Evolutionary conservation across 2,113 vertebrate genomes (phyloP), one percentile per base, ranked within the genome.

Genomic region (Xiphophorus maculatus): DNA sequence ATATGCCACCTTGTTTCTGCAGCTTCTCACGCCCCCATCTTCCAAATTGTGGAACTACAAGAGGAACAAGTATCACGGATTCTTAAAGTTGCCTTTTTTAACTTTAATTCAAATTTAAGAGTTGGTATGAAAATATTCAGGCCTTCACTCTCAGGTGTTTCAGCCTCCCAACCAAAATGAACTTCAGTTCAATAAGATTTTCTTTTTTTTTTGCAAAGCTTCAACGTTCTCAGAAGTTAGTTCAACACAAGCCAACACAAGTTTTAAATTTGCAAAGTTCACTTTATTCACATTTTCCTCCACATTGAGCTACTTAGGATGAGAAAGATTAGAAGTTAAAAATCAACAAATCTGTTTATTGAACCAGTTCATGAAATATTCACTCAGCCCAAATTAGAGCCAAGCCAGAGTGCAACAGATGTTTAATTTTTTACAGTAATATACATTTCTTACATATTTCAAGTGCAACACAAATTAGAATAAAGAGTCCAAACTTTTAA

Each of bases 361-460:
- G 3, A n/a, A n/a, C 3, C 9, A 58, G 51, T 58, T n/a, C 8
- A 58, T 25, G 51, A 19, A 58, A 3, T 11, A 58, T 58, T 58
- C 9, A 25, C 51, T 25, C 25, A 25, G 25, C 2, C 63, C 22
- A 27, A 48, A 40, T 28, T 33, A 42, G 74, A 71, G 63, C 13
- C 10, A 17, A 10, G 35, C 72, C 60, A 51, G 42, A 48, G 5
- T 10, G 6, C 40, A 51, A 61, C 35, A 54, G 8, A 62, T 15
- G 5, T 71, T 80, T 81, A 71, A 22, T 54, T 81, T 81, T 80
- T 73, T 29, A 82, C 65, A 87, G 33, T 17, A 71, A 76, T 81
- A 67, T 54, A 70, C 58, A 73, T 11, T 44, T 48, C 9, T 67
- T 77, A 25, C 4, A 60, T 25, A 61, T 51, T 54, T 54, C 7